Base-by-base conservation (phyloP, 1,140 invertebrate species). In the Megathymus violae region DNA sequence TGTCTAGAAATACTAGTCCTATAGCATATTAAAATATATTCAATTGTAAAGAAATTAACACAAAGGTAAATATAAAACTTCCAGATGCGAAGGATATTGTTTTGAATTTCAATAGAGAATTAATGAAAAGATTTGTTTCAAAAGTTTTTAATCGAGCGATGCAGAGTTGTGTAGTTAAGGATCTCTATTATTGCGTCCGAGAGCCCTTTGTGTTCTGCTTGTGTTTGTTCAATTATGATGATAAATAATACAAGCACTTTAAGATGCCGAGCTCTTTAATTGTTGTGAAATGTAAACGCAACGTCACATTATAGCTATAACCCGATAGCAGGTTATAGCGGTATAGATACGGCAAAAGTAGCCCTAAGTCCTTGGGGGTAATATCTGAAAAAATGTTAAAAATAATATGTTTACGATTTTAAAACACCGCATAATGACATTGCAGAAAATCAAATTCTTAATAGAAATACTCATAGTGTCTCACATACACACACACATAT, bases 11-110 rank as follows among this genome's bases (percentile, higher is more conserved):
- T n/a, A n/a, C 22, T 31, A 31, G 27, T 31, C 1, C 9, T 3
- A 4, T 31, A 31, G 27, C 9, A 31, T 3, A 3, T 1, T 4
- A 7, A 31, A 4, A 31, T 31, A 7, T 5, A 22, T 22, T 22
- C 2, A 22, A 22, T 5, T 22, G 19, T 22, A 22, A 22, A n/a
- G n/a, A n/a, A n/a, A n/a, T 25, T 3, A 3, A 31, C 9, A 31
- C 27, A 31, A 31, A 31, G 27, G 1, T 31, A 31, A 31, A 22
- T 22, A 9, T 31, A 31, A 31, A 66, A 69, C 50, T 22, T 48
- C 64, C 51, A 15, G 19, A 46, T 56, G 67, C 64, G 25, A 48
- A 48, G 46, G 56, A 61, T 15, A 50, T 15, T 43, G 22, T 31
- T 17, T 41, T 61, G 58, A 34, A 43, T 13, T 41, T 15, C 19